Evolutionary conservation across 2,797 vertebrate genomes (phyloP), one percentile per base, ranked within the genome.

Genomic region (Mareca penelope): DNA sequence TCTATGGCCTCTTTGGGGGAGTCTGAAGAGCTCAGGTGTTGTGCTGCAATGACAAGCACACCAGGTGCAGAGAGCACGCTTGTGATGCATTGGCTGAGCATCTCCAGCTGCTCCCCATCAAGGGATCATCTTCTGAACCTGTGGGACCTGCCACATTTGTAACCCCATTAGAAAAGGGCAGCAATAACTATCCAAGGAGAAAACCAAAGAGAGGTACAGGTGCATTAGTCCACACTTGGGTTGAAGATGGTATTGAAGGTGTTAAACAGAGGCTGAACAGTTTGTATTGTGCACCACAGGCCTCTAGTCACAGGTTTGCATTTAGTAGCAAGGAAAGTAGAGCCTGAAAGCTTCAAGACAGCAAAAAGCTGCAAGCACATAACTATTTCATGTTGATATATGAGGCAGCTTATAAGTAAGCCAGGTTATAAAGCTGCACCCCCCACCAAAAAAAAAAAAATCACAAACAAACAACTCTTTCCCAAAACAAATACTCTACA

Each of bases 401-500:
- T 0, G 70, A 96, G 60, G 80, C 87, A 93, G 77, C 56, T 77
- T 77, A 73, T 64, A 68, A 85, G 82, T 35, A 86, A 35, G 52
- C 63, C 80, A 93, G 56, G 14, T 40, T 92, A 83, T 16, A 85
- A 59, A 84, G 46, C 40, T 56, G 81, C 17, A 50, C 12, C 22
- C 12, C 46, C 48, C 23, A 23, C 48, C 48, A 9, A 35, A 12
- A 48, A 48, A 82, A 60, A 63, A 42, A 31, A 15, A 42, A 18
- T 6, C 60, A 61, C 26, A 63, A 40, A 12, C 39, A 50, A 52
- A 52, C 15, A 1, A 12, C 40, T 64, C 42, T 67, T 81, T 81
- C 79, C 73, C 78, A 93, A 93, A 94, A 94, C 57, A 95, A 94
- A 93, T 50, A 94, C 82, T 60, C 52, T 26, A 53, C 57, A 24